A percentile compares a stretch with the other conserved stretches of the same genome.
These are phyloP conservation scores for Ooceraea biroi DNA, from an alignment of 1,140 invertebrate species.

Conservation along the genomic window DNA sequence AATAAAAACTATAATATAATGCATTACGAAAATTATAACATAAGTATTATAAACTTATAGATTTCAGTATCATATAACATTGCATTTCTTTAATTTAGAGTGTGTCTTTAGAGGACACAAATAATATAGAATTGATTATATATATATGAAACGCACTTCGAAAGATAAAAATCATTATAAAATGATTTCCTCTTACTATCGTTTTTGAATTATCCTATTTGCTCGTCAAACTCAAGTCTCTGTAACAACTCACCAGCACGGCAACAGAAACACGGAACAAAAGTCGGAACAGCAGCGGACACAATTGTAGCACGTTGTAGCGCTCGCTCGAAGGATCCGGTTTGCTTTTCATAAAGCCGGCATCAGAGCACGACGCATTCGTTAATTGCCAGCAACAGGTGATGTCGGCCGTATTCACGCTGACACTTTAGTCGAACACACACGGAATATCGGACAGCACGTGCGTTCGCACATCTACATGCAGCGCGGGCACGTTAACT, in stretches of 20 bases:
- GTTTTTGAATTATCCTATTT: neutral
- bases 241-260: slow-evolving; percentile 22
- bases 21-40: no score
- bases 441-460: slow-evolving; percentile 59
- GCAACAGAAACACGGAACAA: neutral
- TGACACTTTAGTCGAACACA: slow-evolving; percentile 67
- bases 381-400: slow-evolving; percentile 78
- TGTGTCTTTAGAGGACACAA: neutral
- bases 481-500: slow-evolving; percentile 19
- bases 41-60: no score
- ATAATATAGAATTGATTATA: neutral
- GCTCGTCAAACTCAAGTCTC: neutral
- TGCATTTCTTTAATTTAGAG: neutral
- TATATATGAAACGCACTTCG: neutral
- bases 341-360: slow-evolving; percentile 68
- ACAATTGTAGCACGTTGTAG: slow-evolving; percentile 1
- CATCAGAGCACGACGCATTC: slow-evolving; percentile 54
- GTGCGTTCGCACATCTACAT: neutral
- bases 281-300: slow-evolving; percentile 13
- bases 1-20: no score
- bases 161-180: neutral
- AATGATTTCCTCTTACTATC: neutral
- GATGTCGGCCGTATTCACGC: slow-evolving; percentile 59
- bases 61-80: no score
- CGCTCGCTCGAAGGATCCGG: slow-evolving; percentile 29